Base-by-base conservation (phyloP, 1,140 invertebrate genomes). In the Pseudobourletiella spinata region DNA sequence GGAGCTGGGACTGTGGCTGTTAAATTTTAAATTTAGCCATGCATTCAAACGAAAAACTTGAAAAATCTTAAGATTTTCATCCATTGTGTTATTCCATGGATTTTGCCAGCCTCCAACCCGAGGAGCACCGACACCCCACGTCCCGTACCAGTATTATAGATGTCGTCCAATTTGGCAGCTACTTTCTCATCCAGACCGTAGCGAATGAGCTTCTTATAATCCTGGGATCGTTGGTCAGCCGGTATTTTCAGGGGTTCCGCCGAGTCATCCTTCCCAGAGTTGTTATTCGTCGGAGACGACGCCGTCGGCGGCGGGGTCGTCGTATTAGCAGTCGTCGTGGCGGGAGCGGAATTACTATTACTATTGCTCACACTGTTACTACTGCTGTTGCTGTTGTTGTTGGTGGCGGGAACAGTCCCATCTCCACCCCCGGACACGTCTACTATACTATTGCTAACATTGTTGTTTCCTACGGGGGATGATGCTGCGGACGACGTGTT, bases 151-250 rank as follows among this genome's bases (percentile, higher is more conserved):
- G 91, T 94, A 83, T 90, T 91, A 80, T 95, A 96, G 77, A 97
- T 95, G 82, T 94, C 91, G 78, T 95, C 91, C 72, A 97, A 83
- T 81, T 95, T 95, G 70, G 83, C 84, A 68, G 92, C 91, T 73
- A 95, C 91, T 82, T 91, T 91, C 75, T 87, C 86, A 79, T 93
- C 89, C 75, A 96, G 84, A 75, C 68, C 68, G 48, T 66, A 70
- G 16, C 56, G 29, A 55, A 70, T 63, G 22, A 70, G 63, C 30
- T 67, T 65, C 26, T 63, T 51, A 50, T 64, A 70, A 30, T 70
- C 68, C 16, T 43, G 59, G 26, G 65, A 67, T 3, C 65, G 28
- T 60, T 60, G 67, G 22, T 55, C 59, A 51, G 54, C 57, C 57
- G 44, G 48, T 24, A 54, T 59, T 57, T 63, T 63, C 3, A 51